These are phyloP conservation scores for Machimus rusticus DNA, from an alignment of 2,888 invertebrate genomes.

Conservation along the genomic window DNA sequence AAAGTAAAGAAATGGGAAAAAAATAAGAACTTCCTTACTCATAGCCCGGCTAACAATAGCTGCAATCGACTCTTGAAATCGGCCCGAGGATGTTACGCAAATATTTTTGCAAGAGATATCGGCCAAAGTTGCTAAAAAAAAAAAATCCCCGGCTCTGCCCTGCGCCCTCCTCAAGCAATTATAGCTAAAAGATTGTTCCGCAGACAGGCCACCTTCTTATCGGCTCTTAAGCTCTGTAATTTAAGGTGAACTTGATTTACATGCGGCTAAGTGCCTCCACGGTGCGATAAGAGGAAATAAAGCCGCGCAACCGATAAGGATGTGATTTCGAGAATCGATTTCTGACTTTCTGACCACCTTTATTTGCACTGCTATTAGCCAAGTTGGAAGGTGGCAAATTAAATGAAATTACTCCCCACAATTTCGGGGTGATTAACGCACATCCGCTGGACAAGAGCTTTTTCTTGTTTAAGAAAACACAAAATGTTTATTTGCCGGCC, in stretches of 20 bases:
- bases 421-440: neutral
- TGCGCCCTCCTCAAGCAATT: neutral
- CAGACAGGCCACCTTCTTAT: neutral
- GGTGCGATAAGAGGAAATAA: neutral
- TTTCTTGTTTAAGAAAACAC: neutral
- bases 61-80: neutral
- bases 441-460: neutral
- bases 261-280: neutral
- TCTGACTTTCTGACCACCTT: neutral
- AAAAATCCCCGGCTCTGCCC: neutral
- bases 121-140: neutral
- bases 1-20: neutral
- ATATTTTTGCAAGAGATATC: neutral
- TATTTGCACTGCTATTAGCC: neutral
- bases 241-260: neutral
- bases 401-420: neutral
- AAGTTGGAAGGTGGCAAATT: neutral
- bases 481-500: neutral
- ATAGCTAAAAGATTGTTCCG: neutral
- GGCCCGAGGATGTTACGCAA: neutral
- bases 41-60: neutral
- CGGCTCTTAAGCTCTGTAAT: neutral
- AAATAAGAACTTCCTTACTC: neutral
- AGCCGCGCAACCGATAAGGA: neutral
- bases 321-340: neutral